phyloP scores from a whole-genome alignment of 2,113 vertebrate species.

The Danionella cerebrum region DNA sequence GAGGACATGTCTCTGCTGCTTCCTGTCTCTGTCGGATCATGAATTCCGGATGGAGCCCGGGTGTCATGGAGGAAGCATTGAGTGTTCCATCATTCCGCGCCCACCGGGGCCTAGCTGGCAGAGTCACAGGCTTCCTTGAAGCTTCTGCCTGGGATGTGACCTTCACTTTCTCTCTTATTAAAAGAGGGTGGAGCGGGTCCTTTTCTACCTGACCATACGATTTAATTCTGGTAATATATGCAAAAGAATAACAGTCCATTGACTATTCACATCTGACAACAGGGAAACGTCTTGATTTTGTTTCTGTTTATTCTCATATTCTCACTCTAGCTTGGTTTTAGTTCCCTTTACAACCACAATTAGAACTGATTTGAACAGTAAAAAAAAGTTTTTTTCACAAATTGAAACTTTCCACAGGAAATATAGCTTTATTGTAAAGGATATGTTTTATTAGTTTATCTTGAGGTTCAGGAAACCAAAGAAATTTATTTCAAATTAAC shows the following conservation, averaged over 20 bases:
- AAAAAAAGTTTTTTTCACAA: too few species aligned
- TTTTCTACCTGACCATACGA: too few species aligned
- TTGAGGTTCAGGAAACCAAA: too few species aligned
- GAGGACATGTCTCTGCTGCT: slow-evolving; percentile 21
- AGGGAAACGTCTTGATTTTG: background rate
- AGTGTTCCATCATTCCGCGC: slow-evolving; percentile 25
- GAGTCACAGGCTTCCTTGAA: background rate
- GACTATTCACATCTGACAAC: background rate
- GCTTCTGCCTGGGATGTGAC: slow-evolving; percentile 16
- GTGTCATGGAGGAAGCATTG: slow-evolving; percentile 12
- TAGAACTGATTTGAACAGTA: too few species aligned
- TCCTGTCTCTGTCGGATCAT: slow-evolving; percentile 17
- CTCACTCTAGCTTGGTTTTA: too few species aligned
- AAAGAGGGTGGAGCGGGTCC: slow-evolving; percentile 8
- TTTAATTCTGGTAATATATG: too few species aligned
- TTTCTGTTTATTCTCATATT: too few species aligned
- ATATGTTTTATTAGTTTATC: too few species aligned
- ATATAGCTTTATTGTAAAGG: too few species aligned
- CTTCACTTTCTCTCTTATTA: slow-evolving; percentile 15
- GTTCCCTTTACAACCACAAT: too few species aligned
- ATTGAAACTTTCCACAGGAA: too few species aligned
- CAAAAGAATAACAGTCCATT: background rate
- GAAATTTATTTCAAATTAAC: too few species aligned
- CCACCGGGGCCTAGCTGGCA: slow-evolving; percentile 8
- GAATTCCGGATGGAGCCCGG: slow-evolving; percentile 19